phyloP scores from a whole-genome alignment of 2,888 invertebrate genomes.

The Liposcelis brunnea region DNA sequence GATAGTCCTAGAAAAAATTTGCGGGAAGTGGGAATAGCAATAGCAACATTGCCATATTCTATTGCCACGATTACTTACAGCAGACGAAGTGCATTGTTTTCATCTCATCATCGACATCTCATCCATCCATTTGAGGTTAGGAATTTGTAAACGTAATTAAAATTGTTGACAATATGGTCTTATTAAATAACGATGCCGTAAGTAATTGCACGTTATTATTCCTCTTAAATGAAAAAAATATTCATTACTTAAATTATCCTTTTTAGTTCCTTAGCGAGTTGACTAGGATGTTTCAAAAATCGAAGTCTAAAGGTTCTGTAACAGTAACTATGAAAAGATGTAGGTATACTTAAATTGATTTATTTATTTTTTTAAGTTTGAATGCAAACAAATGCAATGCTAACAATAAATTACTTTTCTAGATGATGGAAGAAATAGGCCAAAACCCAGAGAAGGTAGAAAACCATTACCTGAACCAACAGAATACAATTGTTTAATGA shows the following conservation, averaged over 20 bases:
- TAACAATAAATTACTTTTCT: not conserved
- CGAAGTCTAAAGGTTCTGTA: constrained; percentile 62
- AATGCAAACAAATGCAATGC: not conserved
- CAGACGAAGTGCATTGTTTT: too few species aligned
- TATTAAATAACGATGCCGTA: constrained; percentile 50
- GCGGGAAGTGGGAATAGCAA: too few species aligned
- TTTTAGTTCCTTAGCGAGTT: constrained; percentile 70
- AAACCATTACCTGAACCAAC: constrained; percentile 39
- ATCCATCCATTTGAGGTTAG: too few species aligned
- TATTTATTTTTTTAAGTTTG: constrained; percentile 6
- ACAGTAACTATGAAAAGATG: constrained; percentile 87
- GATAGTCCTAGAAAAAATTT: too few species aligned
- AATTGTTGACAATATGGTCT: constrained; percentile 34
- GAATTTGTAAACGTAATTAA: too few species aligned
- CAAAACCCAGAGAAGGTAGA: constrained; percentile 50
- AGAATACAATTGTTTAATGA: constrained; percentile 66
- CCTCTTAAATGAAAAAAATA: constrained; percentile 10
- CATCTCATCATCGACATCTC: too few species aligned
- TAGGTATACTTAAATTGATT: constrained; percentile 33
- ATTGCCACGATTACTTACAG: too few species aligned
- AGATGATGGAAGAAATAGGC: constrained; percentile 69
- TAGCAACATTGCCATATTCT: too few species aligned
- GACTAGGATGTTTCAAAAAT: constrained; percentile 69
- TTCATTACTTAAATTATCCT: constrained; percentile 12
- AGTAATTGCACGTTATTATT: constrained; percentile 18